Percentiles rank a stretch among this genome's conserved stretches.
Conservation (phyloP, 2,113 vertebrate species). For the Todiramphus chloris region DNA sequence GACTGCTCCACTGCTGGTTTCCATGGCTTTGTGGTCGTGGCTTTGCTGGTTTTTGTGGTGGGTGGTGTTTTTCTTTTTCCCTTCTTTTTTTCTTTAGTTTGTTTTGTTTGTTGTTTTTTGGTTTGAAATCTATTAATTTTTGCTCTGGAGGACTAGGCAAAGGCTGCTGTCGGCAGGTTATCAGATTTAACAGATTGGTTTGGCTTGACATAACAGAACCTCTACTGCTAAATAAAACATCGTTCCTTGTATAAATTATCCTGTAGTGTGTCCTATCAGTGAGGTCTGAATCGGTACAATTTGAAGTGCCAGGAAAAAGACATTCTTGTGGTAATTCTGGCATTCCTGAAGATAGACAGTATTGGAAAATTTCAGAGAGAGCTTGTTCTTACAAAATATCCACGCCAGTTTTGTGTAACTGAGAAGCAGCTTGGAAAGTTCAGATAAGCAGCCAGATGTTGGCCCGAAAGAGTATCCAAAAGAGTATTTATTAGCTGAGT, state of each 20-base stretch:
- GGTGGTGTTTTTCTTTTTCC: too few species aligned
- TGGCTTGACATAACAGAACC: not conserved
- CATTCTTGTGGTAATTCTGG: conserved; percentile 20
- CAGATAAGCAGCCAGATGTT: conserved; percentile 17
- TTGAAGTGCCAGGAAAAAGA: not conserved
- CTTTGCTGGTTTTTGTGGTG: not conserved
- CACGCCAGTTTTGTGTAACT: not conserved
- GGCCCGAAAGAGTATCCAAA: not conserved
- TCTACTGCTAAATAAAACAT: not conserved
- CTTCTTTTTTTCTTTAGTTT: not conserved
- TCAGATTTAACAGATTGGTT: not conserved
- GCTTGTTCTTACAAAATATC: not conserved
- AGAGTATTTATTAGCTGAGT: conserved; percentile 7
- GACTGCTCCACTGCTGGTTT: not conserved
- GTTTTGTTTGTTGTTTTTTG: not conserved
- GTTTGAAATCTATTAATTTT: not conserved
- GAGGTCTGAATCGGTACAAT: not conserved
- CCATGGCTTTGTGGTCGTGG: not conserved
- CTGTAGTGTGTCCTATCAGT: not conserved
- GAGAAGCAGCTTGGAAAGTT: not conserved
- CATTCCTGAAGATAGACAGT: not conserved
- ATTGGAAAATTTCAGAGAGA: conserved; percentile 6
- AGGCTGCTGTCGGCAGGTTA: not conserved
- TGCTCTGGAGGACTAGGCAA: not conserved
- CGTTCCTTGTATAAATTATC: not conserved